Conservation (phyloP, 2,113 vertebrate genomes). For the Heteronetta atricapilla region DNA sequence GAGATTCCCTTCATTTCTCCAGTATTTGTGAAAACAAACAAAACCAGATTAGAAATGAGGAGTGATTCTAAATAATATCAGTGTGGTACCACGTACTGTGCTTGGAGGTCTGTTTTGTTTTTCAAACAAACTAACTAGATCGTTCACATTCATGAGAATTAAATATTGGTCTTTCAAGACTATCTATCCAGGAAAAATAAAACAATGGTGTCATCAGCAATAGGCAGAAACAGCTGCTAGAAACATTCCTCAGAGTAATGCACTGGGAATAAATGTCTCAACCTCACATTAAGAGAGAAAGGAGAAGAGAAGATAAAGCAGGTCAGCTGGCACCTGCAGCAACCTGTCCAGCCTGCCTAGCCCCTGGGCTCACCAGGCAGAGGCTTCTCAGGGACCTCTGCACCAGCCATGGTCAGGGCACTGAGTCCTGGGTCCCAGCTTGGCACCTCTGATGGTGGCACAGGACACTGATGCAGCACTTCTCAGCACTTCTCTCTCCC, state of each 20-base stretch:
- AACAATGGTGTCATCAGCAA: background rate
- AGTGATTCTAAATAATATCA: background rate
- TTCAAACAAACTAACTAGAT: background rate
- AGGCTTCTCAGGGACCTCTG: rapidly evolving
- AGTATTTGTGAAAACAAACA: background rate
- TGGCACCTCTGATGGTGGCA: rapidly evolving
- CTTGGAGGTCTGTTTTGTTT: background rate
- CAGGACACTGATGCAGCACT: rapidly evolving
- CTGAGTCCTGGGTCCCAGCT: background rate
- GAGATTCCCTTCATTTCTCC: background rate
- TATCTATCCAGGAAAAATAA: too few relatives aligned
- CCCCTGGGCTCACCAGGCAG: background rate
- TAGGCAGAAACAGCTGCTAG: background rate
- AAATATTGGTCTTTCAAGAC: background rate
- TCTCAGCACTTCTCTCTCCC: background rate
- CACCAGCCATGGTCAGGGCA: background rate
- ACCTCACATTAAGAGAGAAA: background rate
- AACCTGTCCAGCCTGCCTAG: background rate
- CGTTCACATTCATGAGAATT: background rate
- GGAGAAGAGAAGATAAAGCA: background rate
- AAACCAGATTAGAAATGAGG: background rate
- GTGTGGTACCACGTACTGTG: background rate
- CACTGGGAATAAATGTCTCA: background rate
- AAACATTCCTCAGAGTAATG: background rate
- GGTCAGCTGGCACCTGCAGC: too few relatives aligned